A percentile compares a stretch with the other conserved stretches of the same genome.
Evolutionary conservation across 1,140 invertebrate genomes (phyloP).

Genomic region (Monochamus saltuarius): DNA sequence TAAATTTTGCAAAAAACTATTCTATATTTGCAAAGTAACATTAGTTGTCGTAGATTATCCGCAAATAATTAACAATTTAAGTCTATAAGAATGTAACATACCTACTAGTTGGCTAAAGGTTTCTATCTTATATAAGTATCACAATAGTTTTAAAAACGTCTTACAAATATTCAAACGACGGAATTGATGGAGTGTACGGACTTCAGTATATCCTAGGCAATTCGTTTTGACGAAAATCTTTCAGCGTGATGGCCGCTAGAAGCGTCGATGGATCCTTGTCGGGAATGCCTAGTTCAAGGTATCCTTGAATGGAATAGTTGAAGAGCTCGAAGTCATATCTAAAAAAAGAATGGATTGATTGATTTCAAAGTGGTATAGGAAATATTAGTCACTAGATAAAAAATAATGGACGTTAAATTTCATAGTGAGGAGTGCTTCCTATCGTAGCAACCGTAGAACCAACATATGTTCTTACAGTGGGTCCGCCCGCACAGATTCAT

Average conservation of each 20-base stretch:
- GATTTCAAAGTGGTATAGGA: too few relatives aligned
- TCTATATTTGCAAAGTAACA: conserved; percentile 30
- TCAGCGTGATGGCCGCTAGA: conserved; percentile 46
- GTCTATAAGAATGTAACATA: neutral
- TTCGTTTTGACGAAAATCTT: conserved; percentile 32
- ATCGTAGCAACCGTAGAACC: too few relatives aligned
- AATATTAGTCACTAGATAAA: too few relatives aligned
- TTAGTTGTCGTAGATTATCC: conserved; percentile 17
- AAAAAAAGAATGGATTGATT: conserved; percentile 22
- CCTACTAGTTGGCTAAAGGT: neutral
- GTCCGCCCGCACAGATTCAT: too few relatives aligned
- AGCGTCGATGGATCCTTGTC: conserved; percentile 47
- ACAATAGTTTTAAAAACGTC: conserved; percentile 17
- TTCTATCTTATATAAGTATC: conserved; percentile 10
- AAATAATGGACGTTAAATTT: too few relatives aligned
- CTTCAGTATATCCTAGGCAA: conserved; percentile 26
- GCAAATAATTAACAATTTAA: neutral
- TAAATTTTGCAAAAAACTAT: neutral
- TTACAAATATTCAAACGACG: conserved; percentile 9
- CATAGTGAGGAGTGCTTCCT: too few relatives aligned
- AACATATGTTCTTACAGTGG: too few relatives aligned
- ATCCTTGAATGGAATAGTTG: conserved; percentile 74
- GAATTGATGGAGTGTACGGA: neutral
- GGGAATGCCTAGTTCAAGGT: conserved; percentile 63
- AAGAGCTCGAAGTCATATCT: conserved; percentile 85